Conservation (phyloP, 2,113 vertebrate species). For the mouse (Mus musculus) region DNA sequence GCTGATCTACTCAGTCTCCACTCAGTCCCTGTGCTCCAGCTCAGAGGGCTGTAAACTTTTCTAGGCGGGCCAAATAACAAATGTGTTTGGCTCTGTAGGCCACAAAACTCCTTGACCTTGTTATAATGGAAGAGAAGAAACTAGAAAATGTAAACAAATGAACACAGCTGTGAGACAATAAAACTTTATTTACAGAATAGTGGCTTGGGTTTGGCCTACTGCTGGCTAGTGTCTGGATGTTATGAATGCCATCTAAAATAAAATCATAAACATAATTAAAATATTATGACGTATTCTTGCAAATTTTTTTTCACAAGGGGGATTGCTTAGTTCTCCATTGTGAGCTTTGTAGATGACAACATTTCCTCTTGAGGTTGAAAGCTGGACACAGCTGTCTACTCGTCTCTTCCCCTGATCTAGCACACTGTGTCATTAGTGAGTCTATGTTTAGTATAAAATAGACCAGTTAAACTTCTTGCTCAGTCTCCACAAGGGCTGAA, state of each 20-base stretch:
- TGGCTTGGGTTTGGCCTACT: not conserved
- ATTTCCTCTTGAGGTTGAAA: not conserved
- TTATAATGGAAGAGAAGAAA: not conserved
- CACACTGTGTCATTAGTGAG: not conserved
- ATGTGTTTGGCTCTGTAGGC: not conserved
- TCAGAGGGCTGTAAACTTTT: not conserved
- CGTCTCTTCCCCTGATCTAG: not conserved
- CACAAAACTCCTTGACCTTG: not conserved
- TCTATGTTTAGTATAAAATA: not conserved
- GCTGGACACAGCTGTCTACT: not conserved
- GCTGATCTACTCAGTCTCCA: not conserved
- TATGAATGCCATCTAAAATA: not conserved
- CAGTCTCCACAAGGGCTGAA: not conserved
- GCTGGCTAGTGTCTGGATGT: not conserved
- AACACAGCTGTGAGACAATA: not conserved
- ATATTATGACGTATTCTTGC: not conserved
- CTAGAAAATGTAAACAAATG: not conserved
- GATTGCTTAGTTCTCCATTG: not conserved
- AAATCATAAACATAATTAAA: not conserved
- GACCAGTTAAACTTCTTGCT: not conserved
- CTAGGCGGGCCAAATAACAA: not conserved
- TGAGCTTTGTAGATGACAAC: not conserved
- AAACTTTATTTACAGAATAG: conserved; percentile 12
- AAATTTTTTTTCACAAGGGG: not conserved
- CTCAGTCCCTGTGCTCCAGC: not conserved